These are phyloP conservation scores for Psylliodes chrysocephalus DNA, from an alignment of 2,888 invertebrate species.

Conservation along the genomic window DNA sequence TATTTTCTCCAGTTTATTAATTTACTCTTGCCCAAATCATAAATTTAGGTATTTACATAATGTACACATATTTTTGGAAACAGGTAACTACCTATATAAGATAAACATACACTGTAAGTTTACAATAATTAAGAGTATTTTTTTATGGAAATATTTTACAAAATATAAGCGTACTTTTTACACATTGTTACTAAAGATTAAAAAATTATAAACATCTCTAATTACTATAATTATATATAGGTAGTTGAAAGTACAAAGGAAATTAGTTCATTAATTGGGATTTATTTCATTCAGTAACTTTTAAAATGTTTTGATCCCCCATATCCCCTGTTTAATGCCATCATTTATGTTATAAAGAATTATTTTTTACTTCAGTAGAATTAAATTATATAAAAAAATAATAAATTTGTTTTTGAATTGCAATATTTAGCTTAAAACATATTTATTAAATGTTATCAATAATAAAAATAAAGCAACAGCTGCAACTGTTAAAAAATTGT, in stretches of 20 bases:
- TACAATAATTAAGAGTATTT: slow-evolving; percentile 50
- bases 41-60: slow-evolving; percentile 55
- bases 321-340: too few relatives aligned
- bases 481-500: too few relatives aligned
- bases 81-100: slow-evolving; percentile 42
- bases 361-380: too few relatives aligned
- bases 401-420: too few relatives aligned
- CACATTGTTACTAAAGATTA: slow-evolving; percentile 42
- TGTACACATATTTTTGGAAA: slow-evolving; percentile 47
- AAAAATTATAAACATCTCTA: slow-evolving; percentile 44
- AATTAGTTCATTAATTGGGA: slow-evolving; percentile 35
- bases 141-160: slow-evolving; percentile 46
- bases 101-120: slow-evolving; percentile 46
- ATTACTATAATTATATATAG: slow-evolving; percentile 36
- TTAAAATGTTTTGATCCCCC: too few relatives aligned
- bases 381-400: too few relatives aligned
- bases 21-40: slow-evolving; percentile 54
- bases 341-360: too few relatives aligned
- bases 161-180: slow-evolving; percentile 54
- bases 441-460: slow-evolving; percentile 20
- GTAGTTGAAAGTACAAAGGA: slow-evolving; percentile 44
- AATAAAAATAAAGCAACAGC: neutral
- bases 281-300: neutral
- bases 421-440: too few relatives aligned
- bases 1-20: slow-evolving; percentile 44